Conservation (phyloP, 2,113 vertebrate genomes). For the Onychostoma macrolepis region DNA sequence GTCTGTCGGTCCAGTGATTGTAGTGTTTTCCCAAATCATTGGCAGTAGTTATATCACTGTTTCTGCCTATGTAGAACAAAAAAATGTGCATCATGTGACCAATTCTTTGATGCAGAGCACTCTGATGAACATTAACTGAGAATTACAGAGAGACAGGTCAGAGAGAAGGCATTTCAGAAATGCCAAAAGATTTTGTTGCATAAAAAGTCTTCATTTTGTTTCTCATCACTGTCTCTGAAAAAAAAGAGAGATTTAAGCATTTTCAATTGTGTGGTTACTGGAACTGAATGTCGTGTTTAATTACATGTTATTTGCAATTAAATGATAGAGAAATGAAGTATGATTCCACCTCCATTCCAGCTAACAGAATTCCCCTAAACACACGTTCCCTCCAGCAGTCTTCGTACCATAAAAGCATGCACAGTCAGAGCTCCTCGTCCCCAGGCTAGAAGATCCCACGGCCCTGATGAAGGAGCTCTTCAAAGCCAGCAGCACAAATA, state of each 20-base stretch:
- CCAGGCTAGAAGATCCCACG: neutral
- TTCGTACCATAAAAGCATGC: neutral
- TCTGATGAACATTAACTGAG: neutral
- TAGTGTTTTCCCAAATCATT: no score
- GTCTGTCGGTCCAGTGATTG: no score
- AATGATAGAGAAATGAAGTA: neutral
- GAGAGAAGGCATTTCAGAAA: neutral
- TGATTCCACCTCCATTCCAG: neutral
- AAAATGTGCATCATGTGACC: neutral
- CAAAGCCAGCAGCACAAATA: neutral
- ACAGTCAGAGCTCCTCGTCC: neutral
- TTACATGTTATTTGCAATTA: no score
- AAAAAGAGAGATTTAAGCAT: neutral
- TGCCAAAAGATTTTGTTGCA: neutral
- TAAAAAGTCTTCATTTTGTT: no score
- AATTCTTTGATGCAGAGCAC: neutral
- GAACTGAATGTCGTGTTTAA: neutral
- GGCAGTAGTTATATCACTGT: no score
- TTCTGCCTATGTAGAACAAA: neutral
- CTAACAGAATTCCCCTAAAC: neutral
- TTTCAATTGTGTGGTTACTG: neutral
- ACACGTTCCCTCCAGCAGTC: neutral
- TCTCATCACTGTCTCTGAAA: neutral
- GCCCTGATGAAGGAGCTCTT: neutral
- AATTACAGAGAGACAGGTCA: neutral